These are phyloP conservation scores for cat (Felis catus) DNA, from an alignment of 2,113 vertebrate species.

Conservation along the genomic window DNA sequence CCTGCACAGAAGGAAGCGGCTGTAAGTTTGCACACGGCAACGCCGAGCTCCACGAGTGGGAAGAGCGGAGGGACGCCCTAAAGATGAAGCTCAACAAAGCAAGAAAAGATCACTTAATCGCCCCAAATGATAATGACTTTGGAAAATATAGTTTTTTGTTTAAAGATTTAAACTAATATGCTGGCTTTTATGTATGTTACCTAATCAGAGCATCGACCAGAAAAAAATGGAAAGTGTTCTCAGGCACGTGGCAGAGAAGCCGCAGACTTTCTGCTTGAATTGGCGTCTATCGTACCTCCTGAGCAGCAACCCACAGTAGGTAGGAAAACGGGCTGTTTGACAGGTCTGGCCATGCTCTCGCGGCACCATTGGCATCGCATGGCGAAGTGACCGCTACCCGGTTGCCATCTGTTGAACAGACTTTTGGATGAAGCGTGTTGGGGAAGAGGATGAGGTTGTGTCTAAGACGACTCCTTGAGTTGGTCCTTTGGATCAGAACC, in stretches of 20 bases:
- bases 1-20: slow-evolving; percentile 91
- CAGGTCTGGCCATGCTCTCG: slow-evolving; percentile 83
- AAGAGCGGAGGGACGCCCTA: slow-evolving; percentile 94
- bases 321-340: slow-evolving; percentile 83
- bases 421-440: slow-evolving; percentile 74
- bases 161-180: slow-evolving; percentile 97
- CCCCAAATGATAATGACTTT: slow-evolving; percentile 99
- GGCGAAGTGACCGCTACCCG: slow-evolving; percentile 75
- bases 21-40: slow-evolving; percentile 96
- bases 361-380: slow-evolving; percentile 69
- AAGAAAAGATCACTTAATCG: slow-evolving; percentile 97
- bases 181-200: slow-evolving; percentile 82
- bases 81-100: slow-evolving; percentile 98
- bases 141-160: slow-evolving; percentile 99
- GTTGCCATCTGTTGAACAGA: slow-evolving; percentile 85
- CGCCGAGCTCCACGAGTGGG: slow-evolving; percentile 96
- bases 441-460: slow-evolving; percentile 65
- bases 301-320: slow-evolving; percentile 86
- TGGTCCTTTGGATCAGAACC: slow-evolving; percentile 81
- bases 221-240: slow-evolving; percentile 84
- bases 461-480: slow-evolving; percentile 76
- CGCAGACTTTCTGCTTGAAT: slow-evolving; percentile 87
- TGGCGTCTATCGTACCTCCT: slow-evolving; percentile 84
- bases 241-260: slow-evolving; percentile 85
- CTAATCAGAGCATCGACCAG: slow-evolving; percentile 86